These are phyloP conservation scores for Hippopotamyrus pictus DNA, from an alignment of 2,797 vertebrate species.

Conservation along the genomic window DNA sequence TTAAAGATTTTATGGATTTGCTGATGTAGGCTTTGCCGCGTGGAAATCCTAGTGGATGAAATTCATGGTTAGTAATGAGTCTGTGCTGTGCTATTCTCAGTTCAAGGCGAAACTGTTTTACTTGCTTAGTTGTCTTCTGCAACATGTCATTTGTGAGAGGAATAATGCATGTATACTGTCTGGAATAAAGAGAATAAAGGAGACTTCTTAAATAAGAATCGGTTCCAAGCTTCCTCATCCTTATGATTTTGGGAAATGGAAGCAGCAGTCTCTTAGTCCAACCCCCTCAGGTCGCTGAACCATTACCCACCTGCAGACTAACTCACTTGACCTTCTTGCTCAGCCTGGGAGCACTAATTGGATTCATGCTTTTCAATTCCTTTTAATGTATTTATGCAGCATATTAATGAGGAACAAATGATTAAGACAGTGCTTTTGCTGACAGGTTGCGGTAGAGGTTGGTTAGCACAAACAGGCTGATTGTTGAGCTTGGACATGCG, in stretches of 20 bases:
- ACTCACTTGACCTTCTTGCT: not conserved
- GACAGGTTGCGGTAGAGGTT: not conserved
- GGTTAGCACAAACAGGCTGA: not conserved
- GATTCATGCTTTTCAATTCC: constrained; percentile 9
- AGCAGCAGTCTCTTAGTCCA: not conserved
- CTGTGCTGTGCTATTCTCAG: not conserved
- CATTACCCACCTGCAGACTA: not conserved
- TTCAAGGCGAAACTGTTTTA: not conserved
- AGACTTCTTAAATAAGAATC: not conserved
- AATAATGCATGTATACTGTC: not conserved
- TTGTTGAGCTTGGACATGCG: not conserved
- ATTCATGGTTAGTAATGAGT: not conserved
- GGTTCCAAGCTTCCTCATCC: not conserved
- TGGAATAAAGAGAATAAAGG: not conserved
- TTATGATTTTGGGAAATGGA: not conserved
- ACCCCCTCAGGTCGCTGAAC: not conserved
- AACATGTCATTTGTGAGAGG: too few relatives aligned
- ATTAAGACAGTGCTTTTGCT: not conserved
- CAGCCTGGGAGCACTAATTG: constrained; percentile 7
- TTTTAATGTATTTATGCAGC: constrained; percentile 11
- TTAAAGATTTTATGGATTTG: not conserved
- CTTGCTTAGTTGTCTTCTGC: not conserved
- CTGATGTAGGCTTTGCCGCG: not conserved
- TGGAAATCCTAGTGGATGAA: not conserved
- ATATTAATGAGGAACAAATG: constrained; percentile 6